A percentile compares a stretch with the other conserved stretches of the same genome.
Conservation (phyloP, 1,140 invertebrate genomes). For the Globodera rostochiensis region DNA sequence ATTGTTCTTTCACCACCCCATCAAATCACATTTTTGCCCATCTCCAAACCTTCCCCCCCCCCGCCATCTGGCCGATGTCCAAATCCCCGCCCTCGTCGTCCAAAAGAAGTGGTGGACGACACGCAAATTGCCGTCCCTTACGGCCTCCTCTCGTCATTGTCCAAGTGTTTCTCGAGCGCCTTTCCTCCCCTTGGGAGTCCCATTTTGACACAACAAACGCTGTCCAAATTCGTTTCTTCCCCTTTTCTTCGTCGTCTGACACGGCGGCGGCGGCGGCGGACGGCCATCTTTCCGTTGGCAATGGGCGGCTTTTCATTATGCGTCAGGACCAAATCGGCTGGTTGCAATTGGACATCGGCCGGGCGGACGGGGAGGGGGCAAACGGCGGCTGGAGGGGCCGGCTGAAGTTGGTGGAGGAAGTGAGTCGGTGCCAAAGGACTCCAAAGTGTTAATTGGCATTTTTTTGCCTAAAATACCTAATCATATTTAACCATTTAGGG, state of each 20-base stretch:
- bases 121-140: background rate
- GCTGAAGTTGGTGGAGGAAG: background rate
- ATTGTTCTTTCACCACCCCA: too few relatives aligned
- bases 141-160: background rate
- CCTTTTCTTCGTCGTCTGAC: background rate
- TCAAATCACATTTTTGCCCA: background rate
- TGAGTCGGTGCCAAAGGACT: background rate
- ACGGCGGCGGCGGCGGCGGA: background rate
- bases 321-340: slow-evolving; percentile 9
- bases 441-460: too few relatives aligned
- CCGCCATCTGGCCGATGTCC: background rate
- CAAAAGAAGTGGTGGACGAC: too few relatives aligned
- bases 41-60: background rate
- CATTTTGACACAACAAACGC: background rate
- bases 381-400: background rate
- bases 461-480: too few relatives aligned
- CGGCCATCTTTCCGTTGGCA: slow-evolving; percentile 19
- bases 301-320: slow-evolving; percentile 17
- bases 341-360: background rate
- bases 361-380: background rate
- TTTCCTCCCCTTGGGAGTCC: slow-evolving; percentile 26
- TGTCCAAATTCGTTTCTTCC: slow-evolving; percentile 7
- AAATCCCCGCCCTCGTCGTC: background rate
- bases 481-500: too few relatives aligned
- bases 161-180: slow-evolving; percentile 25